Evolutionary conservation across 2,797 vertebrate genomes (phyloP).

Genomic region (Pangasius mekongensis): DNA sequence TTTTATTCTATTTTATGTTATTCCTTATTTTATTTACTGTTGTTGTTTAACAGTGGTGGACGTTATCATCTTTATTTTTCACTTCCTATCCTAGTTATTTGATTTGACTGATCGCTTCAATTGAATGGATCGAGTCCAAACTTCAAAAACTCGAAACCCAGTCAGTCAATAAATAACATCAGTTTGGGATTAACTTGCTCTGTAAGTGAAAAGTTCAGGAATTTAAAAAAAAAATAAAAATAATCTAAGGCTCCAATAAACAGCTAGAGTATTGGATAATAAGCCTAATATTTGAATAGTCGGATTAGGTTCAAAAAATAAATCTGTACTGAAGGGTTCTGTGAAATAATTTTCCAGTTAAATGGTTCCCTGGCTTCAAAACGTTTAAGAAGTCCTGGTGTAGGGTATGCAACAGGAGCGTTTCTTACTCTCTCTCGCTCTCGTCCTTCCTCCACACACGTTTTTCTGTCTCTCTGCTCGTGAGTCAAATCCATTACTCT

Average conservation of each 20-base stretch:
- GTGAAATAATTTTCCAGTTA: neutral
- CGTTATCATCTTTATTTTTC: neutral
- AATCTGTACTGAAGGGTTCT: neutral
- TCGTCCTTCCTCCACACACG: neutral
- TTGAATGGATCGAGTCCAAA: neutral
- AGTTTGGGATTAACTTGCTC: neutral
- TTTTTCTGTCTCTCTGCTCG: conserved; percentile 1
- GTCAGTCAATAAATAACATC: neutral
- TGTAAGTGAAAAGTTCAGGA: neutral
- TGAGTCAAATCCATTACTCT: conserved; percentile 41
- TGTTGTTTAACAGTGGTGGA: neutral
- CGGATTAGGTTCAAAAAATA: neutral
- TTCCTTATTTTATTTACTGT: neutral
- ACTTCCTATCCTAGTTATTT: neutral
- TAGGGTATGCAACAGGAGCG: neutral
- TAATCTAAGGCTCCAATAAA: neutral
- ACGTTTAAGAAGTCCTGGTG: neutral
- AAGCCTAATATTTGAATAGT: conserved; percentile 8
- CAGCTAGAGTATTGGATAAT: neutral
- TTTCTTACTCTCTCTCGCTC: neutral
- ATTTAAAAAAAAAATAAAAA: neutral
- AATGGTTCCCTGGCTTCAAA: neutral
- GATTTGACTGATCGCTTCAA: neutral
- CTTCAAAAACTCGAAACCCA: too few species aligned
- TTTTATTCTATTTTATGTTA: neutral